Base-by-base conservation (phyloP, 2,888 invertebrate genomes). In the Blastobasis adustella region DNA sequence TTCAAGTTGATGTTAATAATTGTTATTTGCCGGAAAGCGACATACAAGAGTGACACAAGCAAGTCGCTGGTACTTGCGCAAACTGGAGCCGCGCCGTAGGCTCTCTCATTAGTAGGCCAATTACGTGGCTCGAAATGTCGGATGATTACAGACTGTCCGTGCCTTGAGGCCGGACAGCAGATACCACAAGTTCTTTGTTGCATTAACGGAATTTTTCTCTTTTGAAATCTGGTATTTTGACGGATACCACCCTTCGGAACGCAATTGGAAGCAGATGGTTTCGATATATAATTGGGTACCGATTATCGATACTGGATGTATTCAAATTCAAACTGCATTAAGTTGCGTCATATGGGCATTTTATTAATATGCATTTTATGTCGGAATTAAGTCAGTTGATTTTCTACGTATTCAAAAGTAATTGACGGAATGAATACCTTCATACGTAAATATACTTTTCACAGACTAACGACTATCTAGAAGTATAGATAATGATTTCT, bases 81-180 rank as follows among this genome's bases (percentile, higher is more conserved):
- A 85, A 85, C 86, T 85, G 84, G 80, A 67, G 71, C 79, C 73
- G 52, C 55, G 83, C 86, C 86, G 73, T 59, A 71, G 84, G 86
- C 83, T 62, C 54, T 60, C 79, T 85, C 84, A 87, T 86, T 87
- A 86, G 80, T 67, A 53, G 67, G 60, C 71, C 83, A 83, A 87
- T 87, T 87, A 85, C 78, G 69, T 76, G 66, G 70, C 76, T 78
- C 81, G 79, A 79, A 86, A 87, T 79, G 82, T 74, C 74, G 68
- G 74, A 70, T 86, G 85, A 87, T 87, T 86, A 82, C 79, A 83
- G 76, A 69, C 67, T 62, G 67, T 46, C 63, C 58, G 62, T 79
- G 82, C 82, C 69, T 66, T 42, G 66, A 62, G 79, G 82, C 82
- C 69, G 66, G 65, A 63, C 71, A 69, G 73, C 84, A 82, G 82